A percentile compares a stretch with the other conserved stretches of the same genome.
phyloP scores from a whole-genome alignment of 2,888 invertebrate genomes.

The Cybosia mesomella region DNA sequence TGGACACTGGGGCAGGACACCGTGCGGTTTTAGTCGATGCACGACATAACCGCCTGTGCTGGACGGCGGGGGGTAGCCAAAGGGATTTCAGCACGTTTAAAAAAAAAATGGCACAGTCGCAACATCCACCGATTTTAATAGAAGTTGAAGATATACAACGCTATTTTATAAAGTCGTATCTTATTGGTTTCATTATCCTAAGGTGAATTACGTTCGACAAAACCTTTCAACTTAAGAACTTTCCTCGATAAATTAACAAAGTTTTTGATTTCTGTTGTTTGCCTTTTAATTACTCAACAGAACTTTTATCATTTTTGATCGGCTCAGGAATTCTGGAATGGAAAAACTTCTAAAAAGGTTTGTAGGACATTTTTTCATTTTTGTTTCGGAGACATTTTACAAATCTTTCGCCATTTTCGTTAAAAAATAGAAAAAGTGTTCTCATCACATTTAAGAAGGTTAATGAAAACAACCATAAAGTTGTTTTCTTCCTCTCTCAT shows the following conservation, averaged over 20 bases:
- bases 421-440: neutral
- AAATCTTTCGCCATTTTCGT: neutral
- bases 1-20: no score
- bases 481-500: neutral
- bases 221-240: constrained; percentile 23
- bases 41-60: no score
- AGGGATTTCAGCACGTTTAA: no score
- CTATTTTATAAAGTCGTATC: no score
- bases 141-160: no score
- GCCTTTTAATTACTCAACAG: constrained; percentile 58
- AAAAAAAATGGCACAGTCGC: no score
- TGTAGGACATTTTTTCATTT: constrained; percentile 33
- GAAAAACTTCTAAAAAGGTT: constrained; percentile 52
- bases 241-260: constrained; percentile 47
- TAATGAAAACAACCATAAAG: constrained; percentile 8
- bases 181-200: no score
- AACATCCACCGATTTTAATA: no score
- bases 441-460: neutral
- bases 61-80: no score
- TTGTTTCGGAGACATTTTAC: constrained; percentile 22
- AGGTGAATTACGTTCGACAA: constrained; percentile 16
- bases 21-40: no score
- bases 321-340: constrained; percentile 49
- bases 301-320: constrained; percentile 57
- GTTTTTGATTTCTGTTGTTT: constrained; percentile 50